A percentile compares a stretch with the other conserved stretches of the same genome.
These are phyloP conservation scores for Cyprinella venusta DNA, from an alignment of 2,797 vertebrate species.

Conservation along the genomic window DNA sequence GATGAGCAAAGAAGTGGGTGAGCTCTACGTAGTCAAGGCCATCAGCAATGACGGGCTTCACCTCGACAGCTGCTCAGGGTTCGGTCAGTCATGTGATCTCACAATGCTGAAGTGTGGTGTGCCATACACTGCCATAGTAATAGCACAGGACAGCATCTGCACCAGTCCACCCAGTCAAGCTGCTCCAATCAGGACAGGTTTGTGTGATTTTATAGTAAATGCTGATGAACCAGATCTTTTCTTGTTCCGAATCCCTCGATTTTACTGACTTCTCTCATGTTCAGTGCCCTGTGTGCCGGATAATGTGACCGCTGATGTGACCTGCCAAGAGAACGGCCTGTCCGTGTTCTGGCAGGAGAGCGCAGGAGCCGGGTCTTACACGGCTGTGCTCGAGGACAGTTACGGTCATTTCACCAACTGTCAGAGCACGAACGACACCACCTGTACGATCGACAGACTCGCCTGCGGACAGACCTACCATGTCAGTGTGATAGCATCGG, in stretches of 20 bases:
- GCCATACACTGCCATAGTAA: constrained; percentile 71
- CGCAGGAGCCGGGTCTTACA: constrained; percentile 73
- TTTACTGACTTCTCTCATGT: constrained; percentile 16
- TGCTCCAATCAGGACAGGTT: constrained; percentile 75
- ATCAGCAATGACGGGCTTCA: constrained; percentile 56
- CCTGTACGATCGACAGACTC: constrained; percentile 71
- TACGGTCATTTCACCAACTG: constrained; percentile 69
- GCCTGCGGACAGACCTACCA: constrained; percentile 76
- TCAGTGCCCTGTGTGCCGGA: constrained; percentile 77
- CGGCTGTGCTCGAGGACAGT: constrained; percentile 70
- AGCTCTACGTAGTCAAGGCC: constrained; percentile 71
- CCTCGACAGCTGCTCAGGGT: constrained; percentile 60
- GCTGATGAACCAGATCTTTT: neutral
- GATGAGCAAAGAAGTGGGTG: constrained; percentile 67
- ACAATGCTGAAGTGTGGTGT: constrained; percentile 73
- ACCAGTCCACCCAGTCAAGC: constrained; percentile 68
- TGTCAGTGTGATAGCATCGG: constrained; percentile 71
- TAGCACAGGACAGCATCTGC: constrained; percentile 72
- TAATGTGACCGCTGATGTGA: constrained; percentile 60
- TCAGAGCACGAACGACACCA: constrained; percentile 63
- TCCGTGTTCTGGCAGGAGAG: constrained; percentile 71
- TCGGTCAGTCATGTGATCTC: constrained; percentile 68
- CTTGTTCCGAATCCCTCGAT: neutral
- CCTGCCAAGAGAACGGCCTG: constrained; percentile 68
- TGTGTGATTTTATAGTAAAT: neutral